Conservation (phyloP, 2,888 invertebrate species). For the Agonopterix arenella region DNA sequence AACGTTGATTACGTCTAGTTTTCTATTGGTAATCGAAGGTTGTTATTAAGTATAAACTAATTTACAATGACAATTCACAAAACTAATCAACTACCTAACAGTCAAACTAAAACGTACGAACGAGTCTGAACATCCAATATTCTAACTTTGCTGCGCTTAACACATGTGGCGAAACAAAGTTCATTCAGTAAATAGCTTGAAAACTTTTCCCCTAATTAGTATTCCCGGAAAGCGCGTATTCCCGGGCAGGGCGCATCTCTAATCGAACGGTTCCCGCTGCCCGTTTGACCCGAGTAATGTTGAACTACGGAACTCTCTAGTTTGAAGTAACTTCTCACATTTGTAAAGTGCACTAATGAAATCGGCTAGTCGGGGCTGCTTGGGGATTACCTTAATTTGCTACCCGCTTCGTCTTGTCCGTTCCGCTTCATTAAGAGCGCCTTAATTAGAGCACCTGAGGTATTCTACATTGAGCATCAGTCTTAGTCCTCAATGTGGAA, state of each 20-base stretch:
- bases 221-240: conserved; percentile 3
- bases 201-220: conserved; percentile 6
- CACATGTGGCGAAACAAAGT: conserved; percentile 1
- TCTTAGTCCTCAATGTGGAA: no score
- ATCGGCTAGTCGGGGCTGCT: neutral
- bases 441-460: no score
- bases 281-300: neutral
- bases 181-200: conserved; percentile 15
- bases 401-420: no score
- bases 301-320: neutral
- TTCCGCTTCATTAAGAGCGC: no score
- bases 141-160: neutral
- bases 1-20: no score
- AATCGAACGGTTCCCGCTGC: conserved; percentile 8
- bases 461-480: no score
- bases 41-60: no score
- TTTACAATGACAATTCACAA: no score
- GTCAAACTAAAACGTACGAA: no score
- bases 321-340: conserved; percentile 2
- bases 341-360: conserved; percentile 6
- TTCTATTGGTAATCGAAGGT: no score
- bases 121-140: neutral
- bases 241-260: conserved; percentile 14
- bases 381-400: no score
- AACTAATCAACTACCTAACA: no score